Conservation (phyloP, 2,888 invertebrate genomes). For the Teleogryllus oceanicus region DNA sequence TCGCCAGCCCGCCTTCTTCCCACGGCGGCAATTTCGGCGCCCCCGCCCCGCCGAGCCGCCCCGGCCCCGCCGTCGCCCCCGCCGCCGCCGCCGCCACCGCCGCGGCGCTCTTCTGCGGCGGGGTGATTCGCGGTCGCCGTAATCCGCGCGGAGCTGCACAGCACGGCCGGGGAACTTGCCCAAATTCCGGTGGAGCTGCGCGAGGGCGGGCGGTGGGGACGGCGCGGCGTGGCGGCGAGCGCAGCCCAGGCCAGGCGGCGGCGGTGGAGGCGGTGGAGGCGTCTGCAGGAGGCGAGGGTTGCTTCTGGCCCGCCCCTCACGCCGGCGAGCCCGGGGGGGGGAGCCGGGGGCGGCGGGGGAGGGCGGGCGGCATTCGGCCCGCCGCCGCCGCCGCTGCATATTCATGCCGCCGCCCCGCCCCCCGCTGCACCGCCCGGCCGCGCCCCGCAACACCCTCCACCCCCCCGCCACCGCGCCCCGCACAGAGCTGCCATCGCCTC, state of each 20-base stretch:
- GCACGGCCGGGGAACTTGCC: not conserved
- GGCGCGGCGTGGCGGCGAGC: not conserved
- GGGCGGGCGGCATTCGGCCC: not conserved
- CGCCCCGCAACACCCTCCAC: not conserved
- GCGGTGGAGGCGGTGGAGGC: too few species aligned
- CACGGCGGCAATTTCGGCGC: slow-evolving; percentile 4
- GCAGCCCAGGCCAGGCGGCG: not conserved
- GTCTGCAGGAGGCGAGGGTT: not conserved
- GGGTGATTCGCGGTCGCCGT: not conserved
- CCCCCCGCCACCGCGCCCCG: not conserved
- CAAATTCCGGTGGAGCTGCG: not conserved
- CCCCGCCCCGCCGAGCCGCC: not conserved
- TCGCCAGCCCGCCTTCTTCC: not conserved
- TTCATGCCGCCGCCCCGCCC: not conserved
- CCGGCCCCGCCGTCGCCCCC: too few species aligned
- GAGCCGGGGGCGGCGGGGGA: not conserved
- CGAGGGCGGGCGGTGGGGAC: not conserved
- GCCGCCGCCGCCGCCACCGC: not conserved
- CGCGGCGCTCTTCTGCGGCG: not conserved
- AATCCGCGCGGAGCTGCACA: not conserved
- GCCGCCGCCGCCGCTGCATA: slow-evolving; percentile 9
- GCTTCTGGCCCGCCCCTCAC: not conserved
- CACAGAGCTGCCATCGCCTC: not conserved
- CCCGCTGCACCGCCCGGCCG: not conserved
- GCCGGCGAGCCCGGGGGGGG: not conserved